Evolutionary conservation across 2,113 vertebrate species (phyloP), one percentile per base, ranked within the genome.

Genomic region (Ameiurus melas): DNA sequence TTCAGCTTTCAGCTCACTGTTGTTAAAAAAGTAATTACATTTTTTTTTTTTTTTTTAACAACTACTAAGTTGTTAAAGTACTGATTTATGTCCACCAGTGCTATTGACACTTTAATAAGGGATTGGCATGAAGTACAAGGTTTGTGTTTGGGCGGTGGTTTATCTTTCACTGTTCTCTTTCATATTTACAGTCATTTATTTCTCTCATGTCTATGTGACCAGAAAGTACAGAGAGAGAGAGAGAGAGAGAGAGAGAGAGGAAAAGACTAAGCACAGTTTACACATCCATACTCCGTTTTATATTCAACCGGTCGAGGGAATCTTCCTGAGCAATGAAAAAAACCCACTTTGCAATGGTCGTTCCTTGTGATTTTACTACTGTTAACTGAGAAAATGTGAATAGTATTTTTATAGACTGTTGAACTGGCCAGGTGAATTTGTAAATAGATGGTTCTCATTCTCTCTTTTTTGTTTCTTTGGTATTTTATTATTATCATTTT

Each of bases 351-450:
- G 62, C 89, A 83, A 91, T 82, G 89, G 87, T 89, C 87, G 89
- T 86, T 91, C 92, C 89, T 89, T 64, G 89, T 86, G 87, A 92
- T 94, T 95, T 96, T 95, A 94, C 95, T 96, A 96, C 94, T 96
- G 95, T 97, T 97, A 95, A 96, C 94, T 95, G 93, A 95, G 85
- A 89, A 97, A 97, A 97, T 97, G 95, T 96, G 95, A 96, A 98
- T 97, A 97, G 96, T 99, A 99, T 99, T 99, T 99, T 99, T 98
- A 97, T 99, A 99, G 96, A 95, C 95, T 95, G 96, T 95, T 94
- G 94, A 96, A 95, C 95, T 93, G 97, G 97, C 94, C 95, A 95
- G 96, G 95, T 95, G 95, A 94, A 95, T 97, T 97, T 99, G 97
- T 99, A 98, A 97, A 99, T 98, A 97, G 94, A 95, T 93, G 91